phyloP scores from a whole-genome alignment of 2,113 vertebrate genomes.

The Macquaria ambigua region DNA sequence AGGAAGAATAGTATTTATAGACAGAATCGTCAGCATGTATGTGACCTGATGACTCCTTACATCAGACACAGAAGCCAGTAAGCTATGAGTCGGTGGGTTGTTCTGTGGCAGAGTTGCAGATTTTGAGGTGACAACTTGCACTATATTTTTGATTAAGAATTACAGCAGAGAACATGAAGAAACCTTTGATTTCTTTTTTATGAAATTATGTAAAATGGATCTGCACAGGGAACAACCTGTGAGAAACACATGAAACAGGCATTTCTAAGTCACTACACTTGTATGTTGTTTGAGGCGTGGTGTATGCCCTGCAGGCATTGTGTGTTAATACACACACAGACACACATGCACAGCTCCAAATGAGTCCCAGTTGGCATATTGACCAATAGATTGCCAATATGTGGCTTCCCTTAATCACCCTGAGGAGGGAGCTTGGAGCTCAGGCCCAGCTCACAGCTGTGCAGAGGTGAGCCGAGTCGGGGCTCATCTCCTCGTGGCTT shows the following conservation, averaged over 20 bases:
- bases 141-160: neutral
- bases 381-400: slow-evolving; percentile 58
- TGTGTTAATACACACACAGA: neutral
- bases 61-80: slow-evolving; percentile 14
- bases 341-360: neutral
- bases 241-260: neutral
- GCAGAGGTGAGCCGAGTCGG: slow-evolving; percentile 47
- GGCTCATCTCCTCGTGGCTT: slow-evolving; percentile 41
- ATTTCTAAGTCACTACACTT: slow-evolving; percentile 1
- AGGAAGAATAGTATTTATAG: neutral
- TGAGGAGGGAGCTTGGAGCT: slow-evolving; percentile 26
- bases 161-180: neutral
- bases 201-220: neutral
- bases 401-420: slow-evolving; percentile 57
- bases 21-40: neutral
- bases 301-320: slow-evolving; percentile 12
- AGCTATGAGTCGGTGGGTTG: neutral
- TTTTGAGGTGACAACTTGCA: neutral
- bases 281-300: slow-evolving; percentile 20
- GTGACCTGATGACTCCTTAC: neutral
- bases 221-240: neutral
- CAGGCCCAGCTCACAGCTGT: slow-evolving; percentile 1
- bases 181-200: slow-evolving; percentile 12
- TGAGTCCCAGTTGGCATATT: slow-evolving; percentile 63
- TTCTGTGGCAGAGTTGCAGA: neutral